Percentiles rank a stretch among this genome's conserved stretches.
Evolutionary conservation across 2,113 vertebrate genomes (phyloP).

Genomic region (Atherinomorus stipes): DNA sequence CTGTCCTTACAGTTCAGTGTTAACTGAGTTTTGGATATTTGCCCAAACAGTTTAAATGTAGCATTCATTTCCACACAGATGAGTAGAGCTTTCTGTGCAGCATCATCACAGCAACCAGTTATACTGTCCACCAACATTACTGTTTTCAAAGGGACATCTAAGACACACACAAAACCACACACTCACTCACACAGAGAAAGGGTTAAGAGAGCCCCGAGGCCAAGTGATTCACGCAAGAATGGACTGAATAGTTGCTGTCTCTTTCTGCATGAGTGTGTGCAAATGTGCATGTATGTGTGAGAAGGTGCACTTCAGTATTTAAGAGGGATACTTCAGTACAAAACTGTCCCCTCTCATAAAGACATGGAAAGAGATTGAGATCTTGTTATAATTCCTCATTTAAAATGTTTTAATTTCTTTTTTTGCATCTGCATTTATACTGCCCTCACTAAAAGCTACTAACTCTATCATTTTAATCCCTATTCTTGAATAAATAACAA

Average conservation of each 20-base stretch:
- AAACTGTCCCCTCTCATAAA: not conserved
- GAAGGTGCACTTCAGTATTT: constrained; percentile 34
- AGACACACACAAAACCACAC: constrained; percentile 45
- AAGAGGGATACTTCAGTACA: constrained; percentile 24
- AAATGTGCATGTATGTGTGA: constrained; percentile 21
- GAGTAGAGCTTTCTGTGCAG: constrained; percentile 23
- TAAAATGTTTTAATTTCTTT: not conserved
- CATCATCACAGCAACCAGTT: constrained; percentile 50
- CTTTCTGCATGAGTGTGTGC: constrained; percentile 57
- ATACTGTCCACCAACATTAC: constrained; percentile 69
- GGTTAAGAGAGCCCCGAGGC: constrained; percentile 82
- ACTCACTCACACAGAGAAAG: constrained; percentile 61
- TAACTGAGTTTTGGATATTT: constrained; percentile 23
- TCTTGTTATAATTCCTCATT: not conserved
- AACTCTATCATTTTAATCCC: not conserved
- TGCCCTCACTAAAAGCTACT: not conserved
- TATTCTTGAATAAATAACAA: too few relatives aligned
- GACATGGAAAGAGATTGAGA: not conserved
- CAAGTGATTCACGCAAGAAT: constrained; percentile 80
- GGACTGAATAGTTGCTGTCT: constrained; percentile 72
- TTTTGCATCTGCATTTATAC: not conserved
- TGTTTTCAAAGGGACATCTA: constrained; percentile 71
- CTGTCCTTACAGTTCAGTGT: not conserved
- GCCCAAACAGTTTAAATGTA: constrained; percentile 22
- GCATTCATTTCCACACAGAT: constrained; percentile 38